Conservation (phyloP, 2,113 vertebrate genomes). For the Salminus brasiliensis region DNA sequence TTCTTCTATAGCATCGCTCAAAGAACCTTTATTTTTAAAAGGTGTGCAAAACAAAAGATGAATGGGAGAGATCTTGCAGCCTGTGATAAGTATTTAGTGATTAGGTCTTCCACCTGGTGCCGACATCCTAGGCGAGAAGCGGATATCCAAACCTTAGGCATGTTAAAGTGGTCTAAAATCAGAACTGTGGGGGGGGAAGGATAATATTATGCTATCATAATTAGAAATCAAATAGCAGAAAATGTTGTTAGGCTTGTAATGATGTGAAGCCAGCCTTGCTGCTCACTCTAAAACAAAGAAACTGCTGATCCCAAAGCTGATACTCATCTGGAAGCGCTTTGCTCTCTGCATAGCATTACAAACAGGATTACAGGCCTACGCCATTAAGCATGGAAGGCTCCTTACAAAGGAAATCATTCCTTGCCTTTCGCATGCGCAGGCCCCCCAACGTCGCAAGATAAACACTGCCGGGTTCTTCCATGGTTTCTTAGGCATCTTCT, state of each 20-base stretch:
- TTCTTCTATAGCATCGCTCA: too few relatives aligned
- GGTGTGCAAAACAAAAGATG: too few relatives aligned
- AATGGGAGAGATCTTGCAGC: too few relatives aligned
- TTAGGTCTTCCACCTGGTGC: too few relatives aligned
- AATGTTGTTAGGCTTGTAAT: slow-evolving; percentile 21
- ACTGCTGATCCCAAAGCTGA: background rate
- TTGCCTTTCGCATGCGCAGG: background rate
- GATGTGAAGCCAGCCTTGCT: too few relatives aligned
- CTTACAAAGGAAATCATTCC: background rate
- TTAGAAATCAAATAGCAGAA: background rate
- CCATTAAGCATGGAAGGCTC: background rate
- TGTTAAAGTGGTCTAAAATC: background rate
- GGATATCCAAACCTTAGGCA: background rate
- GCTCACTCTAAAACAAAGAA: slow-evolving; percentile 3
- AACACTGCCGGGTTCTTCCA: background rate
- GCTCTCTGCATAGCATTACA: background rate
- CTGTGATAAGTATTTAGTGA: too few relatives aligned
- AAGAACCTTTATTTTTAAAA: too few relatives aligned
- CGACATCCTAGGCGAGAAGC: too few relatives aligned
- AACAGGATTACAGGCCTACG: background rate
- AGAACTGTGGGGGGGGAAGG: background rate
- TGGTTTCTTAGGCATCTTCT: background rate
- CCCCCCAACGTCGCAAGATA: too few relatives aligned
- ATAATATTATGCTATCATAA: background rate
- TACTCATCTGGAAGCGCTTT: background rate